A percentile compares a stretch with the other conserved stretches of the same genome.
Conservation (phyloP, 2,797 vertebrate genomes). For the Pteropus rufus region DNA sequence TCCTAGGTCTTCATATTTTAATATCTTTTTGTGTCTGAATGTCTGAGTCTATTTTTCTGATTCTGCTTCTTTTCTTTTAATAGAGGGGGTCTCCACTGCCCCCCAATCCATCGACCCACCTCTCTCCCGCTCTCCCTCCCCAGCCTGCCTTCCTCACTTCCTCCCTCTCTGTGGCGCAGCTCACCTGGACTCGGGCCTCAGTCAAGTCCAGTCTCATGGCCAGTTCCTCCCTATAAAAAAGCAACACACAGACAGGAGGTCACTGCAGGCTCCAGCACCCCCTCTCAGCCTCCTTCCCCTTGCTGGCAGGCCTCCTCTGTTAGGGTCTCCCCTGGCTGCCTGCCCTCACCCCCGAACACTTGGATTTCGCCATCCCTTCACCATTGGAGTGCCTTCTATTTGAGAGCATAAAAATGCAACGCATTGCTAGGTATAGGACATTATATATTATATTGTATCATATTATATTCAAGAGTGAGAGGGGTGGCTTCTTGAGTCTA, state of each 20-base stretch:
- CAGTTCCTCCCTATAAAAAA: conserved; percentile 93
- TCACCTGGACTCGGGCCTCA: conserved; percentile 98
- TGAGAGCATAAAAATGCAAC: neutral
- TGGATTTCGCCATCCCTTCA: neutral
- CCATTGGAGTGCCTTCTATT: neutral
- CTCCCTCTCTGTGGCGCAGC: conserved; percentile 67
- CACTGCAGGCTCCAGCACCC: conserved; percentile 5
- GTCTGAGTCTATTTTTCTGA: neutral
- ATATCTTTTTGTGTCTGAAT: neutral
- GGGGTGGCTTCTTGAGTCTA: neutral
- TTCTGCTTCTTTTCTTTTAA: conserved; percentile 19
- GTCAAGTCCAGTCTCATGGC: conserved; percentile 98
- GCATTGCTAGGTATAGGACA: neutral
- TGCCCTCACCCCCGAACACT: neutral
- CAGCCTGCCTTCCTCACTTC: neutral
- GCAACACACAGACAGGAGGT: conserved; percentile 62
- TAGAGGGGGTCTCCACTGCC: neutral
- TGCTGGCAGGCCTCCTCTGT: neutral
- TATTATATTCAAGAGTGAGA: neutral
- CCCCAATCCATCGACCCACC: neutral
- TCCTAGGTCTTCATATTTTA: conserved; percentile 15
- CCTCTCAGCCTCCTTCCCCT: neutral
- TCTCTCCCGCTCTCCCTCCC: too few species aligned
- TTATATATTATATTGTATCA: neutral
- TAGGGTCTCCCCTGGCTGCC: neutral